Base-by-base conservation (phyloP, 2,113 vertebrate genomes). In the Heterochromis multidens region DNA sequence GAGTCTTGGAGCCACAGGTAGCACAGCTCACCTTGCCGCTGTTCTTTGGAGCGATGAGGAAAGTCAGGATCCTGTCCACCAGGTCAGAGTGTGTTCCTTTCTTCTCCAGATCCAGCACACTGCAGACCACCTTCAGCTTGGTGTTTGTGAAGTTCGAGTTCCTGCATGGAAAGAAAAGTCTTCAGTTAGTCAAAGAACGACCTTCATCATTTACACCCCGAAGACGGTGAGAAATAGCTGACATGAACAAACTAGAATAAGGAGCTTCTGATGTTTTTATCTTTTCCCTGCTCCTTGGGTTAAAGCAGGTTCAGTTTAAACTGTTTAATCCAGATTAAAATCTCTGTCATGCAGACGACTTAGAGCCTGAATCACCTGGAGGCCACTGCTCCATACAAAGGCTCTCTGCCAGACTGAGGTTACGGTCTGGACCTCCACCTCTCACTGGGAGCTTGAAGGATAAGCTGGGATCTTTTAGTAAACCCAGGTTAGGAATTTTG, bases 81-180 rank as follows among this genome's bases (percentile, higher is more conserved):
- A 99, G 94, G 54, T 98, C 97, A 17, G 93, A 94, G 77, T 99
- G 98, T 65, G 95, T 97, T 63, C 99, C 99, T 17, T 97, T 97
- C 92, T 97, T 97, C 95, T 99, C 98, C 95, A 99, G 96, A 83
- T 99, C 98, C 46, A 99, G 95, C 88, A 99, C 97, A 27, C 96
- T 94, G 76, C 99, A 99, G 86, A 99, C 97, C 9, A 94, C 97
- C 89, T 97, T 98, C 91, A 99, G 94, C 88, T 97, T 97, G 33
- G 94, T 86, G 87, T 93, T 95, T 52, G 93, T 96, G 3, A 95
- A 92, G 3, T 77, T 74, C 0, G 88, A 93, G 2, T 83, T 91
- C 84, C 90, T 94, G 79, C 54, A 79, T 8, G 0, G 31, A 29
- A 58, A 33, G 52, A 4, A 72, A 40, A 13, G 25, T 52, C 10